Evolutionary conservation across 2,797 vertebrate species (phyloP), one percentile per base, ranked within the genome.

Genomic region (Pteronotus mesoamericanus): DNA sequence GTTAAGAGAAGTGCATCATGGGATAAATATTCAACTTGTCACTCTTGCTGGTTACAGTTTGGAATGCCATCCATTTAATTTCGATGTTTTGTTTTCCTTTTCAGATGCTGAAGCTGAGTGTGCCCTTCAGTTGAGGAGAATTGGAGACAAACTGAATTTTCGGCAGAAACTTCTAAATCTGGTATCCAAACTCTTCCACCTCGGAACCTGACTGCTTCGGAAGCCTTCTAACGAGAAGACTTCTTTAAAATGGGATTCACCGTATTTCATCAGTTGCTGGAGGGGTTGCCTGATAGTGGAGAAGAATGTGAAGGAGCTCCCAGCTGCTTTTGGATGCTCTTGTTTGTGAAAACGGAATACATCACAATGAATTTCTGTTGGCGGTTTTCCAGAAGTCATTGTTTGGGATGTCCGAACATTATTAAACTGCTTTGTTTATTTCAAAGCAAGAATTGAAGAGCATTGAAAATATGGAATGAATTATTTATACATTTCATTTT

Each of bases 141-240:
- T 98, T 2, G 98, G 98, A 5, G 98, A 99, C 92, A 98, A 97
- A 68, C 95, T 98, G 95, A 92, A 98, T 89, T 97, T 98, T 42
- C 97, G 84, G n/a, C 98, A 98, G 95, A 98, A 98, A 82, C 79
- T 99, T 61, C 91, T 98, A 44, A 98, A 98, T 89, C 57, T 98
- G 14, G 75, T 99, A 3, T 5, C 94, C 4, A 98, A 98, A 78
- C 51, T 98, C 0, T 98, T 98, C 80, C 97, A 57, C 77, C 98
- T 96, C 0, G 92, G 95, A 59, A 98, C 94, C 42, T 98, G 98
- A 98, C 46, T 78, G 8, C 18, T n/a, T 12, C 9, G 14, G n/a
- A 84, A 39, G 8, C 26, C 55, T 89, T 24, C 3, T 26, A 39
- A 32, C 14, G 69, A 71, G 83, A 80, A 69, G 74, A 55, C 57